Percentiles rank a stretch among this genome's conserved stretches.
Conservation (phyloP, 2,113 vertebrate species). For the Salvelinus alpinus region DNA sequence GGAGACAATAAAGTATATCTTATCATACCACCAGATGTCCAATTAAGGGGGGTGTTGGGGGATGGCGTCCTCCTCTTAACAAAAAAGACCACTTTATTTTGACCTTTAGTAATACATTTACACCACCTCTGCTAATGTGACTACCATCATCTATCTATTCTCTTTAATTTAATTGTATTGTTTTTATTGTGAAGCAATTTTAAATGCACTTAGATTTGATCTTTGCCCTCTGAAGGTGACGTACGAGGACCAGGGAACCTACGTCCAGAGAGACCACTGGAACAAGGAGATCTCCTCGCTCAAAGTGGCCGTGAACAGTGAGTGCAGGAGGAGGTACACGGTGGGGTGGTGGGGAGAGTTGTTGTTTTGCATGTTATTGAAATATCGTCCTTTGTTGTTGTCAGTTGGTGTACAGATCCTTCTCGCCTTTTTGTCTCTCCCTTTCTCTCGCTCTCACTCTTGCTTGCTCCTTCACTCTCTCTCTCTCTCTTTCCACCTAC, state of each 20-base stretch:
- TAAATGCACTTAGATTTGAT: too few relatives aligned
- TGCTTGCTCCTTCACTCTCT: background rate
- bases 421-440: background rate
- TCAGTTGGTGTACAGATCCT: background rate
- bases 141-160: too few relatives aligned
- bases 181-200: too few relatives aligned
- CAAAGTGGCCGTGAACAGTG: conserved; percentile 53
- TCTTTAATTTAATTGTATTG: too few relatives aligned
- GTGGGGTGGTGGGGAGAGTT: too few relatives aligned
- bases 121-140: too few relatives aligned
- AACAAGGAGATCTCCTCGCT: conserved; percentile 30
- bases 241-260: conserved; percentile 62
- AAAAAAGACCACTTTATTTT: too few relatives aligned
- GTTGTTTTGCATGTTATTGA: background rate
- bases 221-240: conserved; percentile 39
- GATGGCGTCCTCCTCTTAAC: too few relatives aligned
- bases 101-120: too few relatives aligned
- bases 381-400: background rate
- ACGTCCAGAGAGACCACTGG: conserved; percentile 49
- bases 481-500: background rate
- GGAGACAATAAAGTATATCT: too few relatives aligned
- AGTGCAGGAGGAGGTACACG: conserved; percentile 27
- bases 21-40: too few relatives aligned
- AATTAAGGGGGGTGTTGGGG: too few relatives aligned
- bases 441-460: background rate